A percentile compares a stretch with the other conserved stretches of the same genome.
Evolutionary conservation across 2,797 vertebrate genomes (phyloP).

Genomic region (Petrocephalus schoutedeni): DNA sequence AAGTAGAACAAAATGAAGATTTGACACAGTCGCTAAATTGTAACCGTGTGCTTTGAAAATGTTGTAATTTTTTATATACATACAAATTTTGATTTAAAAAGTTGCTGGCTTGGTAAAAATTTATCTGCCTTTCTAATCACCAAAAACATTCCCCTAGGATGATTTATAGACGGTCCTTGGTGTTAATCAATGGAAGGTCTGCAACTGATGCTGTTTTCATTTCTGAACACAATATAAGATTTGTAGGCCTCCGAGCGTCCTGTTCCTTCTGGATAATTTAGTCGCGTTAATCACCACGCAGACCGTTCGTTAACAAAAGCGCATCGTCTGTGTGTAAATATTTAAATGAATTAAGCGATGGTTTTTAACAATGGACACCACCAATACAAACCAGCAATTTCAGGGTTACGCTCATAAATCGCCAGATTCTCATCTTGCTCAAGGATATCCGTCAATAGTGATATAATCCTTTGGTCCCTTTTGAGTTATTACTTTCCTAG

Average conservation of each 20-base stretch:
- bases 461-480: neutral
- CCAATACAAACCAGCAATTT: neutral
- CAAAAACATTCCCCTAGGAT: neutral
- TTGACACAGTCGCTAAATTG: neutral
- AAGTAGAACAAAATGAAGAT: neutral
- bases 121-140: neutral
- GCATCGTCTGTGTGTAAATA: neutral
- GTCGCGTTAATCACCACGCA: neutral
- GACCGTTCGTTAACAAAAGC: neutral
- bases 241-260: neutral
- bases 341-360: neutral
- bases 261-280: neutral
- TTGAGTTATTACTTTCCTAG: neutral
- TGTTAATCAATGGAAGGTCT: neutral
- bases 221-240: neutral
- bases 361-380: neutral
- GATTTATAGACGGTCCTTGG: neutral
- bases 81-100: neutral
- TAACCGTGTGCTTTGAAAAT: neutral
- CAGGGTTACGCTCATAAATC: conserved; percentile 5
- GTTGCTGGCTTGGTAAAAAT: neutral
- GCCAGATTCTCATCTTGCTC: neutral
- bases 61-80: neutral
- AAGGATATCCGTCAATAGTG: neutral
- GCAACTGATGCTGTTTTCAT: neutral